Evolutionary conservation across 2,113 vertebrate species (phyloP), one percentile per base, ranked within the genome.

Genomic region (Lota lota): DNA sequence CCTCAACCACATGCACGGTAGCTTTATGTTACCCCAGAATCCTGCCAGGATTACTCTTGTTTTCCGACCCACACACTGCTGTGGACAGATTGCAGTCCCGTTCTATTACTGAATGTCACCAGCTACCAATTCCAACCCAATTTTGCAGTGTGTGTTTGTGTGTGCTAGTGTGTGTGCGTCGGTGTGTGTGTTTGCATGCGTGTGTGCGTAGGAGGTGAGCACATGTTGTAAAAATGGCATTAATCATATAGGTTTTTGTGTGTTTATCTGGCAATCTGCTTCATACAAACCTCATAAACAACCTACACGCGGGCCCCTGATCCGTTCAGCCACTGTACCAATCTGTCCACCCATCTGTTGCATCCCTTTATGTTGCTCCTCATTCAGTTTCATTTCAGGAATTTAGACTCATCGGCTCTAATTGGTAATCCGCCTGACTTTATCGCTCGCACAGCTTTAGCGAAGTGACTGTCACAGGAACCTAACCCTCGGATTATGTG

Each of bases 321-420:
- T 70, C 76, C 62, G 21, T 67, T 72, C 75, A 80, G 84, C 74
- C 10, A 19, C 28, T 56, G 53, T 10, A 56, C 16, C 87, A 90
- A 88, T 87, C 88, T 90, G 88, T 82, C 54, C 56, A 51, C 70
- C 87, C 88, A 90, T 90, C 87, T 90, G 88, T 76, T 80, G 58
- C 76, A 64, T 68, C 20, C 5, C 22, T 22, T 10, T 75, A 75
- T 80, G 10, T 2, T 61, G 28, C 20, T 66, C 71, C 22, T 56
- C 72, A 73, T 58, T 76, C 40, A 60, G 58, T 22, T 22, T 22
- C 22, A 22, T 16, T 22, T 68, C 54, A 62, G 47, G 79, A 71
- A 79, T 67, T 24, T 19, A 2, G 62, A 19, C 59, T 0, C 4
- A 24, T 28, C 22, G 3, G 56, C 57, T 58, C 64, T 68, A n/a